Conservation (phyloP, 2,113 vertebrate genomes). For the Cebidichthys violaceus region DNA sequence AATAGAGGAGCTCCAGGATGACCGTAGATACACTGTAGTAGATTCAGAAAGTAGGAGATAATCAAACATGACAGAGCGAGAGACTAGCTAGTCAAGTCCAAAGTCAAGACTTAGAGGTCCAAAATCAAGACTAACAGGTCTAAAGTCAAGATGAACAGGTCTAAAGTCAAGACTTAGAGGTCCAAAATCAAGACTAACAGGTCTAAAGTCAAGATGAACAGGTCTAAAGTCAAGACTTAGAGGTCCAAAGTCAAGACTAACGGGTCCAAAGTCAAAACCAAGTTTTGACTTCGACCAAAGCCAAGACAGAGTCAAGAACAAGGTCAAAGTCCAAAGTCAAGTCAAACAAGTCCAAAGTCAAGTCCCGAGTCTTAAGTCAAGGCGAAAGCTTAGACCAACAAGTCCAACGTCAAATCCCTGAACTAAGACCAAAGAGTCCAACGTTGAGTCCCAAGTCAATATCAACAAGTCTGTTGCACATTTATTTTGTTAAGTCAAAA, state of each 20-base stretch:
- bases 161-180: not conserved
- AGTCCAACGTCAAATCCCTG: not conserved
- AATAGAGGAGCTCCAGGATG: constrained; percentile 92
- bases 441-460: not conserved
- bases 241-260: no score
- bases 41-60: constrained; percentile 24
- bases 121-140: no score
- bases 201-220: no score
- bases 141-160: not conserved
- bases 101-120: not conserved
- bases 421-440: not conserved
- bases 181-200: not conserved
- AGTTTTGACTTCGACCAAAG: no score
- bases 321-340: no score
- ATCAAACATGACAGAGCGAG: not conserved
- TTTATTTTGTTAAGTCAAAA: not conserved
- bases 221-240: not conserved
- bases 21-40: constrained; percentile 93
- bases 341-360: not conserved
- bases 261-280: no score
- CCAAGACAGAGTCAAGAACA: no score
- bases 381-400: not conserved
- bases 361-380: not conserved
- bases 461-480: not conserved
- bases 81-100: not conserved